Conservation (phyloP, 2,113 vertebrate species). For the Corydoras sp. region DNA sequence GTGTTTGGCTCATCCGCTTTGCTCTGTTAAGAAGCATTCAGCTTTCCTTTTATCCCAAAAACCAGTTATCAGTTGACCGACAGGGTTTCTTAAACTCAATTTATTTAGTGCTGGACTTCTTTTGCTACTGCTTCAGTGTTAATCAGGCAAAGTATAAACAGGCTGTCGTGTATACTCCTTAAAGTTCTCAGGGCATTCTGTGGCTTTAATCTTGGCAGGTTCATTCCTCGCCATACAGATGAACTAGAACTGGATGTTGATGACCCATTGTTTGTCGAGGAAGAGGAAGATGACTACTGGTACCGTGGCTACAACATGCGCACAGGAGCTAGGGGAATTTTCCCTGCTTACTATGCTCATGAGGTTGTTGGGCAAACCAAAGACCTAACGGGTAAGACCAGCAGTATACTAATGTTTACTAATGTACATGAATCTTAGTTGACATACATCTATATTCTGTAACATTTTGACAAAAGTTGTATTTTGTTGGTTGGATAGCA, state of each 20-base stretch:
- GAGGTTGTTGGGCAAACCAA: conserved; percentile 81
- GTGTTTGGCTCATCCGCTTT: no score
- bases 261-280: conserved; percentile 86
- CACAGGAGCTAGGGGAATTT: conserved; percentile 88
- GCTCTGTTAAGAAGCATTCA: no score
- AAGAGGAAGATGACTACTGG: conserved; percentile 95
- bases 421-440: background rate
- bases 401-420: background rate
- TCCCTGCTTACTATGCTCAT: conserved; percentile 91
- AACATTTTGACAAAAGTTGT: background rate
- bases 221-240: conserved; percentile 89
- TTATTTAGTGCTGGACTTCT: no score
- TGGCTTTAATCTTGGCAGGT: conserved; percentile 62
- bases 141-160: no score
- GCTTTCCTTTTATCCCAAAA: no score
- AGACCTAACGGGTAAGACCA: conserved; percentile 72
- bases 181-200: background rate
- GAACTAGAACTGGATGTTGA: conserved; percentile 94
- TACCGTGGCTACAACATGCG: conserved; percentile 96
- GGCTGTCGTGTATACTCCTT: no score
- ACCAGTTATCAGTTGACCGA: no score
- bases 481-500: conserved; percentile 53
- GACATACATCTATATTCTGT: background rate
- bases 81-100: no score
- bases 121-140: no score